Conservation (phyloP, 30 jellyfish, hydroid and myxozoan genomes). For the Turritopsis rubra region DNA sequence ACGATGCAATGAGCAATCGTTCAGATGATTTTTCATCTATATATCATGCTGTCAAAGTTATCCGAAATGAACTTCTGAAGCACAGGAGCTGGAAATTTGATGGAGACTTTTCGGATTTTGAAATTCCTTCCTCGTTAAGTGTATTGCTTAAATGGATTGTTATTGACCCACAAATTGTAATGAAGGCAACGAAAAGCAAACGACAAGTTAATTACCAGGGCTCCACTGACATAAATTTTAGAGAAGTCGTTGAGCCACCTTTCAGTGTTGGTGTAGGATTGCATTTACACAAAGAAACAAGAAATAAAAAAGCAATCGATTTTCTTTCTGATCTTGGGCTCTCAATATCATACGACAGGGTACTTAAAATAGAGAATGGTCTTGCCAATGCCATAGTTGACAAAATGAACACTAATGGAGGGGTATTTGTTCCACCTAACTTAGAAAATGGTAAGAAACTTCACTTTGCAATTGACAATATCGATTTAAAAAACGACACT, state of each 20-base stretch:
- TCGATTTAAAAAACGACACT: conserved; percentile 1
- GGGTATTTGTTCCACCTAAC: conserved; percentile 11
- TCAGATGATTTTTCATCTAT: too few relatives aligned
- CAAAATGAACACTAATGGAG: conserved; percentile 3
- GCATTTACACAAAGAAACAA: too few relatives aligned
- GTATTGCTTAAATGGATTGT: too few relatives aligned
- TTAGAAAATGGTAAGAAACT: conserved; percentile 8
- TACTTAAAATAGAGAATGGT: too few relatives aligned
- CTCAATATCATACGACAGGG: conserved; percentile 6
- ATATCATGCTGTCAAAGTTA: background rate
- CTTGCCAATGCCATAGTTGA: too few relatives aligned
- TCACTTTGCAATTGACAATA: conserved; percentile 9
- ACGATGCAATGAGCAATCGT: too few relatives aligned
- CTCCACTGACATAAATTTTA: conserved; percentile 6
- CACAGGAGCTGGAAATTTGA: conserved; percentile 9
- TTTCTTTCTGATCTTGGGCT: conserved; percentile 8
- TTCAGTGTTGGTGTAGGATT: conserved; percentile 7
- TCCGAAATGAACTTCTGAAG: conserved; percentile 11
- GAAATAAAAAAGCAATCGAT: conserved; percentile 10
- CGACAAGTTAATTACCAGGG: conserved; percentile 5
- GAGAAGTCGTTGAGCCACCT: conserved; percentile 9
- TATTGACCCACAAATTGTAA: too few relatives aligned
- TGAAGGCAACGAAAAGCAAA: too few relatives aligned
- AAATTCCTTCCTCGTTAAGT: background rate
- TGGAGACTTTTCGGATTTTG: conserved; percentile 13